phyloP scores from a whole-genome alignment of 1,140 invertebrate genomes.

The Calycopis cecrops region DNA sequence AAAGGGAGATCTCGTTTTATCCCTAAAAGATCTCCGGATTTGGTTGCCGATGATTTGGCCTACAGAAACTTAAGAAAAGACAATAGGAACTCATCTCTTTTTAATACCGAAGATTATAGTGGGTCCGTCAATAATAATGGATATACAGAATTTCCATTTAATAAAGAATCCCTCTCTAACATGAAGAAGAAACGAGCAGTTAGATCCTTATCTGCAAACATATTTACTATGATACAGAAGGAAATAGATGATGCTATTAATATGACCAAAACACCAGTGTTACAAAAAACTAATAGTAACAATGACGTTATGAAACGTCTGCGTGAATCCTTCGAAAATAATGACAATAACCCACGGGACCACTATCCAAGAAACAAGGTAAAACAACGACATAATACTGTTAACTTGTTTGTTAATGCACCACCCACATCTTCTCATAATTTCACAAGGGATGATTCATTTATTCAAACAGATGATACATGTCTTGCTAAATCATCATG shows the following conservation, averaged over 20 bases:
- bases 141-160: slow-evolving; percentile 59
- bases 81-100: slow-evolving; percentile 60
- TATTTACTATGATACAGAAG: slow-evolving; percentile 82
- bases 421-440: slow-evolving; percentile 50
- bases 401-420: slow-evolving; percentile 67
- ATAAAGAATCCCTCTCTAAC: slow-evolving; percentile 50
- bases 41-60: slow-evolving; percentile 91
- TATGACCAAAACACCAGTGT: slow-evolving; percentile 47
- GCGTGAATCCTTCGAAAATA: slow-evolving; percentile 59
- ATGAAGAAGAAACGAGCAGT: slow-evolving; percentile 84
- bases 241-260: slow-evolving; percentile 72
- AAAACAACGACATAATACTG: slow-evolving; percentile 70
- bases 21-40: slow-evolving; percentile 83
- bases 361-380: slow-evolving; percentile 66
- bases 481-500: slow-evolving; percentile 65
- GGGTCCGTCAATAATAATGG: slow-evolving; percentile 58
- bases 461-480: slow-evolving; percentile 65
- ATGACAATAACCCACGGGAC: slow-evolving; percentile 54
- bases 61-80: slow-evolving; percentile 90
- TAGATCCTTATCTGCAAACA: slow-evolving; percentile 86
- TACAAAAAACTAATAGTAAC: slow-evolving; percentile 71
- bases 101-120: slow-evolving; percentile 56
- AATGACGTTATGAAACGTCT: slow-evolving; percentile 64
- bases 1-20: slow-evolving; percentile 78
- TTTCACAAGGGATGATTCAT: slow-evolving; percentile 71